Conservation (phyloP, 2,797 vertebrate genomes). For the Hoplostethus atlanticus region DNA sequence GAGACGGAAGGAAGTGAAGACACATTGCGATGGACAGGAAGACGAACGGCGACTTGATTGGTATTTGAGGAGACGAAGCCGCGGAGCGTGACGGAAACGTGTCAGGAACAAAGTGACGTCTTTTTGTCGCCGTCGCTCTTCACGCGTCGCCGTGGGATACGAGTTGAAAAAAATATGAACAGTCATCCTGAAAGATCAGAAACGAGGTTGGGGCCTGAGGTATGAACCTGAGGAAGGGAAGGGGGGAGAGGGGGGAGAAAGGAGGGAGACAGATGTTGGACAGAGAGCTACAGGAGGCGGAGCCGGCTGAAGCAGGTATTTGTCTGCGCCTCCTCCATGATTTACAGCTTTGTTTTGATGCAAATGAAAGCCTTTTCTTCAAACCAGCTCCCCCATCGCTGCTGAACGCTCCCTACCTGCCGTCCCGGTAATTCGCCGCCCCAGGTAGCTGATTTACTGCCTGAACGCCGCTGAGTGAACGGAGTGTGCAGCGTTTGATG, state of each 20-base stretch:
- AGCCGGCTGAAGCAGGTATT: constrained; percentile 31
- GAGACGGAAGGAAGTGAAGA: too few relatives aligned
- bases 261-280: neutral
- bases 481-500: neutral
- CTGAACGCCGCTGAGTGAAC: constrained; percentile 18
- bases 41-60: too few relatives aligned
- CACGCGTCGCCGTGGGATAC: too few relatives aligned
- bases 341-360: constrained; percentile 77
- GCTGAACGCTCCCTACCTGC: constrained; percentile 44
- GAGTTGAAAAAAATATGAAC: too few relatives aligned
- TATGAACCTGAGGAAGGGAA: neutral
- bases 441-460: constrained; percentile 60
- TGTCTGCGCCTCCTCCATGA: constrained; percentile 53
- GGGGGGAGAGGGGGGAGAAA: neutral
- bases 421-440: constrained; percentile 56
- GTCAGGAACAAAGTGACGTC: too few relatives aligned
- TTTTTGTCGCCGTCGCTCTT: too few relatives aligned
- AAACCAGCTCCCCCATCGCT: constrained; percentile 52
- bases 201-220: neutral
- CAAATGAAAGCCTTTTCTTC: constrained; percentile 65
- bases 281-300: too few relatives aligned
- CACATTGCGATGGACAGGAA: too few relatives aligned
- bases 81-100: too few relatives aligned
- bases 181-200: neutral
- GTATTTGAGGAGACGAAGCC: too few relatives aligned